A percentile compares a stretch with the other conserved stretches of the same genome.
Conservation (phyloP, 2,797 vertebrate species). For the Danio kyathit region DNA sequence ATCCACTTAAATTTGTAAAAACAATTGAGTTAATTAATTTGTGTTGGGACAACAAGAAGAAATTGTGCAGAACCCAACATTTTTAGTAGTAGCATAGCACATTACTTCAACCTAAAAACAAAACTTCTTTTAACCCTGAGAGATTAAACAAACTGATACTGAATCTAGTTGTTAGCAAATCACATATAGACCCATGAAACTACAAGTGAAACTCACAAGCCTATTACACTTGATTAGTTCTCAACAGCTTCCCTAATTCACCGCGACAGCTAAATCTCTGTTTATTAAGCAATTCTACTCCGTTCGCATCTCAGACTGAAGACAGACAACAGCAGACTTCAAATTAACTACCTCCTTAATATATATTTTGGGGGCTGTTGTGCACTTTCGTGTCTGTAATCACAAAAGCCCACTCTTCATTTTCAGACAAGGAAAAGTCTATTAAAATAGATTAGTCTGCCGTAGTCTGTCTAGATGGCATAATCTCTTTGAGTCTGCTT, state of each 20-base stretch:
- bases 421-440: constrained; percentile 70
- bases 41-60: too few species aligned
- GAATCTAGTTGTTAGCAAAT: background rate
- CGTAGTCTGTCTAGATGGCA: constrained; percentile 59
- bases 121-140: background rate
- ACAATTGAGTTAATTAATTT: too few species aligned
- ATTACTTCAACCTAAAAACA: background rate
- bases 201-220: constrained; percentile 17
- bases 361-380: constrained; percentile 63
- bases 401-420: constrained; percentile 69
- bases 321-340: constrained; percentile 11
- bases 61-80: too few species aligned
- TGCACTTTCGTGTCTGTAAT: constrained; percentile 72
- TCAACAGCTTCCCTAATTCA: constrained; percentile 13
- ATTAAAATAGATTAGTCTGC: constrained; percentile 74
- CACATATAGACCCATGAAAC: constrained; percentile 5
- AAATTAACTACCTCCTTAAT: constrained; percentile 29
- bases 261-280: background rate
- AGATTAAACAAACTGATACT: background rate
- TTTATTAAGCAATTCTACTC: constrained; percentile 14
- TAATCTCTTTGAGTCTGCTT: constrained; percentile 80
- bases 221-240: constrained; percentile 1
- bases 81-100: background rate
- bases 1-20: too few species aligned
- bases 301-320: constrained; percentile 66